Percentiles rank a stretch among this genome's conserved stretches.
These are phyloP conservation scores for Smittia sp. DNA, from an alignment of 2,888 invertebrate genomes.

Conservation along the genomic window DNA sequence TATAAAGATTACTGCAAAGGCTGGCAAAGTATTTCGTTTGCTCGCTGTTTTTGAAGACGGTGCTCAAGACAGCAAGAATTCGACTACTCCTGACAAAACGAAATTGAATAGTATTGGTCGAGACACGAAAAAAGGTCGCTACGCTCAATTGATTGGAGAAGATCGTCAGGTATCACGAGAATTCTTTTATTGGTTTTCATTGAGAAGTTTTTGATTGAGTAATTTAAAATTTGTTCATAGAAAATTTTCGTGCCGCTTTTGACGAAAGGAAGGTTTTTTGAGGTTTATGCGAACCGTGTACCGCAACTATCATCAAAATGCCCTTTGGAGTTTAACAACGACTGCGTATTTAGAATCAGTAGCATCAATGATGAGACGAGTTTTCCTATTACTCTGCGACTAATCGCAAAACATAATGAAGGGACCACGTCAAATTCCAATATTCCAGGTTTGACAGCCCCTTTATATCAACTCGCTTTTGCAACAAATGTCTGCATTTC, in stretches of 20 bases:
- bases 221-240: conserved; percentile 51
- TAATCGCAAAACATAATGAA: conserved; percentile 47
- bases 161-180: conserved; percentile 61
- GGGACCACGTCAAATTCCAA: conserved; percentile 42
- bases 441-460: conserved; percentile 39
- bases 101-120: conserved; percentile 46
- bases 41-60: conserved; percentile 75
- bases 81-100: conserved; percentile 19
- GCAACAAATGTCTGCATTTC: too few species aligned
- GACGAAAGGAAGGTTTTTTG: conserved; percentile 72
- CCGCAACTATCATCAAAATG: conserved; percentile 53
- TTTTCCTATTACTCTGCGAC: conserved; percentile 50
- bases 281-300: conserved; percentile 59
- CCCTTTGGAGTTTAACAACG: conserved; percentile 51
- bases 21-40: conserved; percentile 69
- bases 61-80: conserved; percentile 39
- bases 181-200: background rate
- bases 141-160: conserved; percentile 71
- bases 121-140: conserved; percentile 58
- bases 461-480: too few species aligned
- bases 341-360: conserved; percentile 52
- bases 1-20: conserved; percentile 67
- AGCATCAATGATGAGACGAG: conserved; percentile 48
- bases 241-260: conserved; percentile 71
- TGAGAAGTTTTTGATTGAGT: conserved; percentile 24